Base-by-base conservation (phyloP, 2,797 vertebrate species). In the Luscinia megarhynchos region DNA sequence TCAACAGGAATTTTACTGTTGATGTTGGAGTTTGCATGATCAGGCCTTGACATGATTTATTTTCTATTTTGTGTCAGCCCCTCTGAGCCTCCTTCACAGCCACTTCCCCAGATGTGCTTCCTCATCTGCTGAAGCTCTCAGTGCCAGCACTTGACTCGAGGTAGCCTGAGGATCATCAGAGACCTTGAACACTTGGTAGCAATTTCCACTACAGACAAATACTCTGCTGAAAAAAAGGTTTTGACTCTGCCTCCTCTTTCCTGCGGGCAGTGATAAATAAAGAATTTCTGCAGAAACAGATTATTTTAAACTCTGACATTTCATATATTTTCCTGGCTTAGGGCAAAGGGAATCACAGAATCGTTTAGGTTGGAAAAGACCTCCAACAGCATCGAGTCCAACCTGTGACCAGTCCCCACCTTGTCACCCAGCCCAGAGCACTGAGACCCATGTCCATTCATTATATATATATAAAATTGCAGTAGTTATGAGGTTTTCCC, bases 151-250 rank as follows among this genome's bases (percentile, higher is more conserved):
- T 75, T 93, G 74, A 73, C n/a, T 51, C 36, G 27, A 46, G 48
- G 69, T 72, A 92, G 87, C 89, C 92, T 87, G 62, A 85, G 88
- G 81, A 90, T 74, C 74, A 72, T 43, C 62, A 78, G 43, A 95
- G 43, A 11, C 55, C 59, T 92, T 86, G 89, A 95, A 95, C 80
- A 24, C 59, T 86, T 67, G 63, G 53, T 73, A 64, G 80, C 87
- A 48, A 94, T 95, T 96, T 84, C 84, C 94, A 94, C 75, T 84
- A 62, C 87, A 68, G 73, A 87, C 62, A 95, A 80, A 84, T 54
- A 53, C 55, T 93, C 64, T 78, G 64, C 84, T 95, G 84, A 63
- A 86, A 73, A 84, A 63, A 80, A 53, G 40, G 53, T 46, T 94
- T 87, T 80, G 55, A 70, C 45, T 70, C 82, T 70, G n/a, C 67